phyloP scores from a whole-genome alignment of 2,888 invertebrate genomes.

The Folsomia candida region DNA sequence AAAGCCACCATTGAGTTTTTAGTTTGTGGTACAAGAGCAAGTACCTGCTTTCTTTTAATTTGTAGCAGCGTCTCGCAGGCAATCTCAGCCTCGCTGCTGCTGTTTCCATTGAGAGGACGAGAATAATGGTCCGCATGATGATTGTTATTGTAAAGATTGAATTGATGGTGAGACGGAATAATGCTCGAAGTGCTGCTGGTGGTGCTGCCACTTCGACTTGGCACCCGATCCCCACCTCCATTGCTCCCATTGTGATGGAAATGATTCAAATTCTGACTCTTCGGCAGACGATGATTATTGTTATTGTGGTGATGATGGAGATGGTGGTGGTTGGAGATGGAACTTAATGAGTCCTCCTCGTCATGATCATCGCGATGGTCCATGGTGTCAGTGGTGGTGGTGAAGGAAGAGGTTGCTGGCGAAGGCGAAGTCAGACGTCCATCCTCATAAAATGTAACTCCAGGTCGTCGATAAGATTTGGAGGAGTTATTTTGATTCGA shows the following conservation, averaged over 20 bases:
- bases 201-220: constrained; percentile 10
- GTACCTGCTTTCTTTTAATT: constrained; percentile 46
- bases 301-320: not conserved
- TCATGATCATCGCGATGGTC: too few species aligned
- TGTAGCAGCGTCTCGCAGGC: constrained; percentile 44
- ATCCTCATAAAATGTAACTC: constrained; percentile 31
- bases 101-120: constrained; percentile 19
- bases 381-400: constrained; percentile 25
- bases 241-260: constrained; percentile 1
- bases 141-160: constrained; percentile 3
- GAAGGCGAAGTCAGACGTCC: constrained; percentile 1
- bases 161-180: constrained; percentile 3
- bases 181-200: not conserved
- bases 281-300: constrained; percentile 1
- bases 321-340: constrained; percentile 25
- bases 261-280: constrained; percentile 1
- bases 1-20: too few species aligned
- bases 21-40: not conserved
- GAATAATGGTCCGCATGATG: not conserved
- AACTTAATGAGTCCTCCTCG: constrained; percentile 42
- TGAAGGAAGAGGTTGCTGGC: constrained; percentile 9
- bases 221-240: constrained; percentile 2
- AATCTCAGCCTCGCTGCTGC: constrained; percentile 26
- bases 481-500: constrained; percentile 18
- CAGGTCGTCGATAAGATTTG: not conserved